phyloP scores from a whole-genome alignment of 2,888 invertebrate genomes.

The Sminthurinus aureus region DNA sequence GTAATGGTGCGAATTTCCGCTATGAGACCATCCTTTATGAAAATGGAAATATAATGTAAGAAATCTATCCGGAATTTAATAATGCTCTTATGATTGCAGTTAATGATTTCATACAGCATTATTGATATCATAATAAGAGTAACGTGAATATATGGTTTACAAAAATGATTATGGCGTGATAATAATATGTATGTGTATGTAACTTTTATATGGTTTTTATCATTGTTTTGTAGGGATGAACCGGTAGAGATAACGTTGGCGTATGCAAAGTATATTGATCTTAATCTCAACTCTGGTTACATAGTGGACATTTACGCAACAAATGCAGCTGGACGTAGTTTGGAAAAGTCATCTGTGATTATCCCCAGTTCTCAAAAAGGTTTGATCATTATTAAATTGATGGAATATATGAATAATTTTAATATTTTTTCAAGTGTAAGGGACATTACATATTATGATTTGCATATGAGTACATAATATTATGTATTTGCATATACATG shows the following conservation, averaged over 20 bases:
- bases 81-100: no score
- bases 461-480: no score
- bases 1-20: slow-evolving; percentile 78
- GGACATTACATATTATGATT: no score
- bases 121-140: no score
- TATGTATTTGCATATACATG: no score
- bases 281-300: background rate
- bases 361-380: slow-evolving; percentile 17
- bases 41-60: slow-evolving; percentile 63
- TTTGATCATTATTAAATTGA: no score
- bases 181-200: no score
- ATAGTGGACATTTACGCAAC: slow-evolving; percentile 15
- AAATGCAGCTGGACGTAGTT: slow-evolving; percentile 22
- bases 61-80: no score
- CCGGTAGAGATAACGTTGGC: slow-evolving; percentile 2
- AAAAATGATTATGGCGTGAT: no score
- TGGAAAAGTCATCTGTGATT: slow-evolving; percentile 6
- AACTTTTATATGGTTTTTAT: background rate
- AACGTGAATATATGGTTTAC: no score
- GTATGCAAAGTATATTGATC: slow-evolving; percentile 18
- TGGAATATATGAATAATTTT: background rate
- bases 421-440: background rate
- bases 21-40: slow-evolving; percentile 68
- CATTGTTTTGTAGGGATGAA: slow-evolving; percentile 2
- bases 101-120: no score